A percentile compares a stretch with the other conserved stretches of the same genome.
Evolutionary conservation across 2,797 vertebrate species (phyloP).

Genomic region (Brachymystax lenok): DNA sequence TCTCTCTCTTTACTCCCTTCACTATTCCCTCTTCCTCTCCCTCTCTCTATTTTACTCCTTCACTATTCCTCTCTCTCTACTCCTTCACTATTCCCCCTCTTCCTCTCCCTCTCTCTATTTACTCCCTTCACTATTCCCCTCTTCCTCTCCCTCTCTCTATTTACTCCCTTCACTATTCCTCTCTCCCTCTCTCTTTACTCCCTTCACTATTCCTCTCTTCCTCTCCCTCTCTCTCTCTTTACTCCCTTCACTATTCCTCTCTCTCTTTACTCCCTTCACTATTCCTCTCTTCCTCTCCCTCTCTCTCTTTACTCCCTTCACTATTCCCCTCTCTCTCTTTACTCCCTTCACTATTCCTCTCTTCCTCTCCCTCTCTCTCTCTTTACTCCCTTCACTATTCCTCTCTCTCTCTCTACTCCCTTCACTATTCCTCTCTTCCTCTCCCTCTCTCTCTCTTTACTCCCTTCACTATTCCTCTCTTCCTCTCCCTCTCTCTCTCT

Average conservation of each 20-base stretch:
- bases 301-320: no score
- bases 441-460: neutral
- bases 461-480: neutral
- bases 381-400: no score
- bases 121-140: neutral
- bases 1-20: no score
- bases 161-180: neutral
- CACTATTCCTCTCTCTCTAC: neutral
- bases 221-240: no score
- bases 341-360: neutral
- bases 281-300: neutral
- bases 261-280: no score
- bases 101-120: neutral
- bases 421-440: no score
- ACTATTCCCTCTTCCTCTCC: neutral
- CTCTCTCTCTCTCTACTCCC: no score
- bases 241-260: neutral
- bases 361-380: no score
- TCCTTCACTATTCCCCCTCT: no score
- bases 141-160: no score
- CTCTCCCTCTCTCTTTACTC: neutral
- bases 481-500: no score
- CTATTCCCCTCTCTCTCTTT: neutral
- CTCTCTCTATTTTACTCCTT: no score
- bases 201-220: neutral